phyloP scores from a whole-genome alignment of 1,140 invertebrate species.

The Eumaeus atala region DNA sequence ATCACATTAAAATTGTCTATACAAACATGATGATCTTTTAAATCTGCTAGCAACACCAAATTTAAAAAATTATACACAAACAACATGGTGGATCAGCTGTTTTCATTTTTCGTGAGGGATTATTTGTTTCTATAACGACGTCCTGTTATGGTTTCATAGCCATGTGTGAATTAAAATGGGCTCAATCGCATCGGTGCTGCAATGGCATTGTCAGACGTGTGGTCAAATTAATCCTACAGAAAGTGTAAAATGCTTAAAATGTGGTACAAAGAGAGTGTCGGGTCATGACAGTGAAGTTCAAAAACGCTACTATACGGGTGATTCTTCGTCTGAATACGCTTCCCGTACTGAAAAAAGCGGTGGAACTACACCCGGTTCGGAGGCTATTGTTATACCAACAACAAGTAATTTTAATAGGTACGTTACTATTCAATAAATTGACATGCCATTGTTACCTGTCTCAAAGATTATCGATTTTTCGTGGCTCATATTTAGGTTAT shows the following conservation, averaged over 20 bases:
- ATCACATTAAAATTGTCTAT: too few relatives aligned
- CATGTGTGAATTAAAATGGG: conserved; percentile 82
- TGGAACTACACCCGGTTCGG: conserved; percentile 56
- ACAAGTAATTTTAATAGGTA: conserved; percentile 64
- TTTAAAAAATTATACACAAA: conserved; percentile 72
- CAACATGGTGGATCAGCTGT: conserved; percentile 78
- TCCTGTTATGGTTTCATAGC: conserved; percentile 72
- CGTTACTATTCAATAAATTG: conserved; percentile 38
- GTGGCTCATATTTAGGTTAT: conserved; percentile 64
- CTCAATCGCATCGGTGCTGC: conserved; percentile 90
- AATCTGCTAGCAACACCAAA: conserved; percentile 2
- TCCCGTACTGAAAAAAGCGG: conserved; percentile 59
- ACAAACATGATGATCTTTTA: too few relatives aligned
- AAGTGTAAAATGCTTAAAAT: conserved; percentile 84
- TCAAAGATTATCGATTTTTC: conserved; percentile 73
- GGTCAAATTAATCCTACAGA: conserved; percentile 90
- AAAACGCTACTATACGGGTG: conserved; percentile 49
- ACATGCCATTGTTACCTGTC: conserved; percentile 43
- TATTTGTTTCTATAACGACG: conserved; percentile 67
- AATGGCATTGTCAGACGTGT: conserved; percentile 91
- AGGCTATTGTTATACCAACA: conserved; percentile 55
- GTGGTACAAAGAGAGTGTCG: conserved; percentile 77
- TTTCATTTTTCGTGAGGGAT: conserved; percentile 64
- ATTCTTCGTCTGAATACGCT: conserved; percentile 59
- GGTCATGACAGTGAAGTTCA: conserved; percentile 66